phyloP scores from a whole-genome alignment of 2,888 invertebrate genomes.

The Drosophila cognata region DNA sequence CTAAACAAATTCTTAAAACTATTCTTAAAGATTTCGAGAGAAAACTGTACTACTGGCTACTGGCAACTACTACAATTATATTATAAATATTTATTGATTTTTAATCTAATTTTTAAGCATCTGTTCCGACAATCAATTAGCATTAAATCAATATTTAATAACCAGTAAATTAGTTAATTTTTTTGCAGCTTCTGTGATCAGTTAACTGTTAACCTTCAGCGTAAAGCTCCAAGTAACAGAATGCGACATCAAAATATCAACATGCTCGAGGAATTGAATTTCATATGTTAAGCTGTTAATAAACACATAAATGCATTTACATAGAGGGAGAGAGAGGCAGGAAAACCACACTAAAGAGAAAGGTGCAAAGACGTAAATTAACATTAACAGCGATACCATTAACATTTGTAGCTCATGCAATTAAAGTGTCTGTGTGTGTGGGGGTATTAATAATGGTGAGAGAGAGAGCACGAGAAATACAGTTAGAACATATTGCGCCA shows the following conservation, averaged over 20 bases:
- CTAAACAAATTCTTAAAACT: neutral
- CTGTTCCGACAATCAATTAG: neutral
- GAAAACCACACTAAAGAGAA: neutral
- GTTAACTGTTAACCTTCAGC: neutral
- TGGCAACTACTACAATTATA: neutral
- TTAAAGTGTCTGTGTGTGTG: conserved; percentile 23
- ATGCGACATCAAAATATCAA: neutral
- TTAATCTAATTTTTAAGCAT: neutral
- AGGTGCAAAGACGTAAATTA: conserved; percentile 28
- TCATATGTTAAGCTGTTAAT: conserved; percentile 8
- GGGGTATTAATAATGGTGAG: conserved; percentile 15
- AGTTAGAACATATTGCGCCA: conserved; percentile 48
- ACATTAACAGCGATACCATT: conserved; percentile 45
- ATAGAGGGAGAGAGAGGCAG: neutral
- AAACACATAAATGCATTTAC: conserved; percentile 5
- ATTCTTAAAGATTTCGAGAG: neutral
- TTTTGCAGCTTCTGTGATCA: neutral
- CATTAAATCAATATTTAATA: neutral
- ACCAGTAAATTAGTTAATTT: neutral
- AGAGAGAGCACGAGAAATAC: neutral
- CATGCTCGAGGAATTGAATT: neutral
- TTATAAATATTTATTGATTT: neutral
- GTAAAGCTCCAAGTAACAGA: neutral
- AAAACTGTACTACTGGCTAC: neutral
- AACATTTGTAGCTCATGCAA: conserved; percentile 36